Base-by-base conservation (phyloP, 2,888 invertebrate species). In the Mythimna impura region DNA sequence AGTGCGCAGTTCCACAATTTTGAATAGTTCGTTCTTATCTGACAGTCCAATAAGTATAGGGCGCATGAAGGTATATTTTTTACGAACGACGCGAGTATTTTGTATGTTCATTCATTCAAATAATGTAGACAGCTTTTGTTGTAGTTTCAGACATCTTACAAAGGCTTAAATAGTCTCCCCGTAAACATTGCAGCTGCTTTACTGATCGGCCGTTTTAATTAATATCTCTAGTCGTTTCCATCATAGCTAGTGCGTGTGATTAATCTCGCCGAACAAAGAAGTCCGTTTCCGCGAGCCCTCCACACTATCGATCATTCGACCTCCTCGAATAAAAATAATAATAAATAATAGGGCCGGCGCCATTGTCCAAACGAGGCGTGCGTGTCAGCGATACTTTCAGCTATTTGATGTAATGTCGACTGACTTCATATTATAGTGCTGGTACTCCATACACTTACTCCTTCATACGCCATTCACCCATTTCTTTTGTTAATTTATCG, bases 241-340 rank as follows among this genome's bases (percentile, higher is more conserved):
- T 93, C 93, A 94, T 92, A 92, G 88, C 90, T 89, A 91, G 88
- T 87, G 91, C 89, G 92, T 94, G 91, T 94, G 94, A 96, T 96
- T 95, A 95, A 95, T 95, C 93, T 93, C 92, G 87, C 85, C 89
- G 92, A 94, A 96, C 95, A 96, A 96, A 95, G 94, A 93, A 92
- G 90, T 92, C 91, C 89, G 92, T 93, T 93, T 93, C 91, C 90
- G 92, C 92, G 91, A 91, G 90, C 93, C 94, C 93, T 92, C 89
- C 86, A 83, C 84, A 76, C 92, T 91, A 96, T 96, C 96, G 95
- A 96, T 96, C 95, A 95, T 93, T 91, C 91, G 47, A 91, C 92
- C 93, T 92, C 91, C 91, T 92, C 92, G 91, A 93, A 95, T 95
- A 95, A 95, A 94, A 95, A 95, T 94, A 95, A 95, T 95, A 94